Percentiles rank a stretch among this genome's conserved stretches.
Conservation (phyloP, 2,113 vertebrate species). For the Pyxicephalus adspersus region DNA sequence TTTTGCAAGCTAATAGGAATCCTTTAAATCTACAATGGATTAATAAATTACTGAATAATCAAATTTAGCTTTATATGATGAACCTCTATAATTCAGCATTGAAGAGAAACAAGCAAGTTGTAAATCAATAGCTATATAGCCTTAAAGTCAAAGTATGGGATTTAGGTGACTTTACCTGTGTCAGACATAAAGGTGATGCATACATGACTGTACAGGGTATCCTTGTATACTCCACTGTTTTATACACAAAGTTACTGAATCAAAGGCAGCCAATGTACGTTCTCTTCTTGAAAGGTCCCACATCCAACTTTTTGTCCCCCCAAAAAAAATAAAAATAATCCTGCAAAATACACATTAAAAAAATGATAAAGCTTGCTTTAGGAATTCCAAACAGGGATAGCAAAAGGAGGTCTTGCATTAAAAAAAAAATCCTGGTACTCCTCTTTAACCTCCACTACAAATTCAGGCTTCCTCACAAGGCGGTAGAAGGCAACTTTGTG, state of each 20-base stretch:
- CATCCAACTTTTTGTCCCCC: constrained; percentile 47
- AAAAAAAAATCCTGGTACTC: constrained; percentile 28
- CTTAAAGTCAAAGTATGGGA: background rate
- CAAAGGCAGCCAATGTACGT: constrained; percentile 25
- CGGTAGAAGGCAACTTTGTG: constrained; percentile 54
- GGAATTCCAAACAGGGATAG: constrained; percentile 33
- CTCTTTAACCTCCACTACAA: background rate
- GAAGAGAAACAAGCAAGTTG: background rate
- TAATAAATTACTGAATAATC: background rate
- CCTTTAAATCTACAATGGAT: background rate
- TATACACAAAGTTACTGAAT: constrained; percentile 50
- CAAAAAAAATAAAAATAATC: constrained; percentile 46
- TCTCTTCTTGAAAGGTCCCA: constrained; percentile 26
- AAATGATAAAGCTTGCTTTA: constrained; percentile 14
- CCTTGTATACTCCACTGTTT: constrained; percentile 43
- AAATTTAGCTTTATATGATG: background rate
- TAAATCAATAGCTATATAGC: background rate
- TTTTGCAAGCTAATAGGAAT: background rate
- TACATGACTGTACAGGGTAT: constrained; percentile 43
- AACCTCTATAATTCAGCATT: background rate
- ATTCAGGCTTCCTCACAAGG: constrained; percentile 22
- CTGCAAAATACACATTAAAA: constrained; percentile 47
- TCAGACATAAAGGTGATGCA: constrained; percentile 54
- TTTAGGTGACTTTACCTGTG: constrained; percentile 46
- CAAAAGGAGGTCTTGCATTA: background rate